phyloP scores from a whole-genome alignment of 2,888 invertebrate species.

The Cetonia aurata region DNA sequence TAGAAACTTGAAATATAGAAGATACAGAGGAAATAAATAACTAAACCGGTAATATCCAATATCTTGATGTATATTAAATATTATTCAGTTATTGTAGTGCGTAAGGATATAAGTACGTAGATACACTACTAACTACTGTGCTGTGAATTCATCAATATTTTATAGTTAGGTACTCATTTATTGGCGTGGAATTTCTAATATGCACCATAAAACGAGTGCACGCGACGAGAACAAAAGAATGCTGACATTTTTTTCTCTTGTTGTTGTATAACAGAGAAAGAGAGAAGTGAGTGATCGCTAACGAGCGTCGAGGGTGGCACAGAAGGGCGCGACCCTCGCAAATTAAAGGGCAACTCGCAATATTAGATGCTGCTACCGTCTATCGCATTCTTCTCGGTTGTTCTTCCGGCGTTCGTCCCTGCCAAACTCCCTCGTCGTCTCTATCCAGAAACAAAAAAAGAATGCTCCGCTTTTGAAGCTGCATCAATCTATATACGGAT shows the following conservation, averaged over 20 bases:
- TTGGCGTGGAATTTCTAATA: conserved; percentile 33
- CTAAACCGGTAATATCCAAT: no score
- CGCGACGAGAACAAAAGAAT: conserved; percentile 48
- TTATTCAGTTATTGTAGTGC: no score
- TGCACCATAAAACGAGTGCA: conserved; percentile 17
- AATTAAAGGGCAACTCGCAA: conserved; percentile 64
- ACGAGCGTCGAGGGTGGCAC: conserved; percentile 66
- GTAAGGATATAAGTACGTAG: no score
- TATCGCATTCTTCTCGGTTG: conserved; percentile 55
- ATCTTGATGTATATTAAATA: no score
- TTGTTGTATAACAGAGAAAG: conserved; percentile 53
- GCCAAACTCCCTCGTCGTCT: conserved; percentile 26
- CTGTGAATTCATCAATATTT: conserved; percentile 12
- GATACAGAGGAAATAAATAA: no score
- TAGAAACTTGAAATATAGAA: no score
- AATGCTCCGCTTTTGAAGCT: conserved; percentile 32
- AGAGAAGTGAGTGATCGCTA: conserved; percentile 61
- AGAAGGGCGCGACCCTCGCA: conserved; percentile 65
- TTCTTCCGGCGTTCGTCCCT: conserved; percentile 51
- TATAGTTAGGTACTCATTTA: conserved; percentile 12
- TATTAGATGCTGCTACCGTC: conserved; percentile 58
- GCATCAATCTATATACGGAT: conserved; percentile 35
- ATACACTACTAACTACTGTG: no score
- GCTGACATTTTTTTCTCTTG: conserved; percentile 53
- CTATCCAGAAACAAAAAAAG: conserved; percentile 26